These are phyloP conservation scores for Phodopus roborovskii DNA, from an alignment of 2,113 vertebrate genomes.

Conservation along the genomic window DNA sequence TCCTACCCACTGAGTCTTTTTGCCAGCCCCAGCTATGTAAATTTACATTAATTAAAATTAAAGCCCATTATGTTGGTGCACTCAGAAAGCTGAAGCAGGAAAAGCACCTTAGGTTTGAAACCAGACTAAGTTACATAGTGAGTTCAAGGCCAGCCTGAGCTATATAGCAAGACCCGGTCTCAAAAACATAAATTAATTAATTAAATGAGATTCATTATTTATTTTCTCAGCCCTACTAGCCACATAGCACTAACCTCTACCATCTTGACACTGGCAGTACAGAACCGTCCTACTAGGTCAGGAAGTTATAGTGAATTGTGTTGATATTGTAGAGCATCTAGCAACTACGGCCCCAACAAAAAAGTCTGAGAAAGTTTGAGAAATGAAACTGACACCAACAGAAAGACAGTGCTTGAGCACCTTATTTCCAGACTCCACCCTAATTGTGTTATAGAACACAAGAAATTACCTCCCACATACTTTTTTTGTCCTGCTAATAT, in stretches of 20 bases:
- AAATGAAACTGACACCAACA: not conserved
- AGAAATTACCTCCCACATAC: not conserved
- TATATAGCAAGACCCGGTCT: not conserved
- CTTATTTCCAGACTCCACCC: not conserved
- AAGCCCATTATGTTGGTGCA: not conserved
- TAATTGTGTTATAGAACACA: not conserved
- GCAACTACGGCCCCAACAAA: not conserved
- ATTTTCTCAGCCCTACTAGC: not conserved
- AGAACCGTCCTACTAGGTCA: not conserved
- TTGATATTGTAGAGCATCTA: not conserved
- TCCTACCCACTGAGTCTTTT: not conserved
- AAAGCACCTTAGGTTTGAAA: not conserved
- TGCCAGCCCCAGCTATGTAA: not conserved
- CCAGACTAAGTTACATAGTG: not conserved
- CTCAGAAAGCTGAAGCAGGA: not conserved
- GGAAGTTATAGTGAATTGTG: not conserved
- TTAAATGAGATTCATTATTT: not conserved
- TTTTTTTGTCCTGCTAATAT: not conserved
- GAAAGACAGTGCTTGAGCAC: not conserved
- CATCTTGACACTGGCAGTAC: not conserved
- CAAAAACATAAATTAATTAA: conserved; percentile 6
- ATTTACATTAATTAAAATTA: not conserved
- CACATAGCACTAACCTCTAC: not conserved
- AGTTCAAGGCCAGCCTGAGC: not conserved
- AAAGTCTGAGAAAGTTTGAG: not conserved